phyloP scores from a whole-genome alignment of 2,113 vertebrate species.

The Triplophysa rosa region DNA sequence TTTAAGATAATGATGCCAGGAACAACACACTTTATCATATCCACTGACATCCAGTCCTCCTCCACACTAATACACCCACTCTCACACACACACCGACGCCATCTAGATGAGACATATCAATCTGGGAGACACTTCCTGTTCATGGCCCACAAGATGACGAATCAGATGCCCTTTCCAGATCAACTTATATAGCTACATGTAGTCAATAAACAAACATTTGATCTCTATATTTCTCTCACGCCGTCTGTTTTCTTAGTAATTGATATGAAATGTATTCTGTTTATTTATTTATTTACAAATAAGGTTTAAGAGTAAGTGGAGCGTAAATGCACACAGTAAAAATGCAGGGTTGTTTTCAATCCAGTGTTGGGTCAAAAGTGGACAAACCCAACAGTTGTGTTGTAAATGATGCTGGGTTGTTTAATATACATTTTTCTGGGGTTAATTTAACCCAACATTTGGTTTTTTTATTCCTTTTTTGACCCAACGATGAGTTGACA shows the following conservation, averaged over 20 bases:
- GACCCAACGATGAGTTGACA: too few relatives aligned
- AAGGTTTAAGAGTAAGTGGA: too few relatives aligned
- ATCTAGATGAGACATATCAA: slow-evolving; percentile 26
- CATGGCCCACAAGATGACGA: background rate
- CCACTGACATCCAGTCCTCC: slow-evolving; percentile 7
- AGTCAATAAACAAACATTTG: background rate
- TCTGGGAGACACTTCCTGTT: slow-evolving; percentile 37
- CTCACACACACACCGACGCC: background rate
- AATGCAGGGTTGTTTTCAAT: too few relatives aligned
- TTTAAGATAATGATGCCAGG: slow-evolving; percentile 2
- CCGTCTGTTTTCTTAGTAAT: background rate
- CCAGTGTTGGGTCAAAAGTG: too few relatives aligned
- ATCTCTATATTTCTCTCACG: background rate
- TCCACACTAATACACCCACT: background rate
- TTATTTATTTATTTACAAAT: too few relatives aligned
- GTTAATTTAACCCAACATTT: too few relatives aligned
- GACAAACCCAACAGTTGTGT: too few relatives aligned
- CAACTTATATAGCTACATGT: too few relatives aligned
- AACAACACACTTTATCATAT: slow-evolving; percentile 17
- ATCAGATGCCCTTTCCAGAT: background rate
- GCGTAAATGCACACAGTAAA: too few relatives aligned
- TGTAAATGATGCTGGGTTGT: too few relatives aligned
- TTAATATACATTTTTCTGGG: too few relatives aligned
- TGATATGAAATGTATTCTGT: background rate
- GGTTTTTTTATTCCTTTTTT: too few relatives aligned